Conservation (phyloP, 2,113 vertebrate genomes). For the Ammodytes dubius region DNA sequence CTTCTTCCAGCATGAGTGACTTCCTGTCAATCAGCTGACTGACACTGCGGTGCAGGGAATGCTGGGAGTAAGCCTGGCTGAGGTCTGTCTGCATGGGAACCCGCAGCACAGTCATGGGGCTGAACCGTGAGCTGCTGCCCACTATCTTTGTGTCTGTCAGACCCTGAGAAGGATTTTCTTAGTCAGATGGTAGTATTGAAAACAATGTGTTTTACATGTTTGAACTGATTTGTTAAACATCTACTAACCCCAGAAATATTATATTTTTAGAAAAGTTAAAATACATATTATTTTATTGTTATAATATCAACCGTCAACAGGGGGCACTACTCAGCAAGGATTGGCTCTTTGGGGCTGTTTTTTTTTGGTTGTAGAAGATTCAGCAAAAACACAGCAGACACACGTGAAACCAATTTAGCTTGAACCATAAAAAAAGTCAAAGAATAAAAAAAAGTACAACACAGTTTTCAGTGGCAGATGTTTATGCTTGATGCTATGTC, state of each 20-base stretch:
- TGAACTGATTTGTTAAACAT: not conserved
- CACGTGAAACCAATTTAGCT: not conserved
- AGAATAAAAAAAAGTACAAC: not conserved
- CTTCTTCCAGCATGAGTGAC: constrained; percentile 82
- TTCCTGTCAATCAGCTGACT: constrained; percentile 94
- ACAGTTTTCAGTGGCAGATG: not conserved
- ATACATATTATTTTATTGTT: not conserved
- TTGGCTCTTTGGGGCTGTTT: too few relatives aligned
- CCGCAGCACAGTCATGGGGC: constrained; percentile 80
- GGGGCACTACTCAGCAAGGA: constrained; percentile 19
- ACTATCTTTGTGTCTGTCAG: constrained; percentile 89
- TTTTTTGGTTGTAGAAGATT: not conserved
- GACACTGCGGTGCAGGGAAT: constrained; percentile 90
- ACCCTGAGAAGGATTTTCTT: constrained; percentile 81
- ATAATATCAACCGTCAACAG: constrained; percentile 29
- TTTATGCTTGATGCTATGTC: not conserved
- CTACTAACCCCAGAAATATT: not conserved
- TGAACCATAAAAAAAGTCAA: not conserved
- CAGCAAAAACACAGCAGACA: constrained; percentile 1
- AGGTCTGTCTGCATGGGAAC: constrained; percentile 87
- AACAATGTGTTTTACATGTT: not conserved
- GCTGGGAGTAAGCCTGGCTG: constrained; percentile 83
- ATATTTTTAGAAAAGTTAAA: not conserved
- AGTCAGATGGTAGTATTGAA: constrained; percentile 1
- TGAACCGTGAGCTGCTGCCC: constrained; percentile 77